Conservation (phyloP, 2,888 invertebrate genomes). For the Agrochola lota region DNA sequence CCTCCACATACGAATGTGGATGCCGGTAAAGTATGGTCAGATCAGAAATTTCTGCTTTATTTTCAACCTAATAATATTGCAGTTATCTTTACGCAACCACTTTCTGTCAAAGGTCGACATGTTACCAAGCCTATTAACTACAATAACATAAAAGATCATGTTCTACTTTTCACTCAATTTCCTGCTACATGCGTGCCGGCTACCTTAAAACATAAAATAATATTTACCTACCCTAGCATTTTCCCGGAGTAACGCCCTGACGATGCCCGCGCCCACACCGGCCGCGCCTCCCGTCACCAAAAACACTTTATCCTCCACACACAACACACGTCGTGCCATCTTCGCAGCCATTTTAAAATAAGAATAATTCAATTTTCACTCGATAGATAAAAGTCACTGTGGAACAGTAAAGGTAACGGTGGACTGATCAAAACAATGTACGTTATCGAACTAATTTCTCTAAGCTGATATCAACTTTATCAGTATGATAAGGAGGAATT, state of each 20-base stretch:
- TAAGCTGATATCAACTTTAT: conserved; percentile 63
- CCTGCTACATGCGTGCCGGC: background rate
- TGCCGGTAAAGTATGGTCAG: no score
- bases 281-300: conserved; percentile 86
- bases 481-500: conserved; percentile 65
- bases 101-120: no score
- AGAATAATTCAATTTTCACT: conserved; percentile 30
- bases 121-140: no score
- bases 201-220: background rate
- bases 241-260: conserved; percentile 76
- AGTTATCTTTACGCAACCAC: background rate
- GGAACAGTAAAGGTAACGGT: conserved; percentile 1
- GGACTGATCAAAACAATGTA: conserved; percentile 46
- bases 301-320: conserved; percentile 82
- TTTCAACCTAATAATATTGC: background rate
- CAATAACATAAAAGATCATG: conserved; percentile 2
- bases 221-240: conserved; percentile 82
- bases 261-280: conserved; percentile 83
- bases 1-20: background rate
- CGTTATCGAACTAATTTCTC: conserved; percentile 66
- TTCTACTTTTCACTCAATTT: background rate
- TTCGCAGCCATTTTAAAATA: conserved; percentile 61
- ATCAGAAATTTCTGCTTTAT: background rate
- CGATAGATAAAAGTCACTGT: conserved; percentile 14
- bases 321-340: conserved; percentile 64